A percentile compares a stretch with the other conserved stretches of the same genome.
Evolutionary conservation across 2,113 vertebrate species (phyloP).

Genomic region (Neolamprologus variostigma): DNA sequence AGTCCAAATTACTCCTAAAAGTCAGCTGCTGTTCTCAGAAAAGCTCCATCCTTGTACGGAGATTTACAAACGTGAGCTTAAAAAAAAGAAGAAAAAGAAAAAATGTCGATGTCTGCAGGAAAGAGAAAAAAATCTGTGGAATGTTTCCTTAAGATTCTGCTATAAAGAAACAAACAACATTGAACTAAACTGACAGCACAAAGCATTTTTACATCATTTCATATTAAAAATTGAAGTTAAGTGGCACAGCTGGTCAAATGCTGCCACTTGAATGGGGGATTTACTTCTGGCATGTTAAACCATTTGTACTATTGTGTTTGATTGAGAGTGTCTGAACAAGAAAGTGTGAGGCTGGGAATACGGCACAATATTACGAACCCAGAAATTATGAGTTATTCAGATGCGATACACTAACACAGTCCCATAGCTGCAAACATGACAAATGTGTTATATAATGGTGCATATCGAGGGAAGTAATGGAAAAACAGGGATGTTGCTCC

Average conservation of each 20-base stretch:
- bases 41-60: neutral
- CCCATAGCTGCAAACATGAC: neutral
- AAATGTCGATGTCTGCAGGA: fast-evolving
- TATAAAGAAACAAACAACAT: neutral
- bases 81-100: neutral
- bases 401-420: neutral
- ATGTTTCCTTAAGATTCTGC: neutral
- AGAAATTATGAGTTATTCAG: neutral
- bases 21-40: neutral
- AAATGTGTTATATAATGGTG: neutral
- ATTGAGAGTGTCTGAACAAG: neutral
- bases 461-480: neutral
- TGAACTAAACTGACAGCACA: neutral
- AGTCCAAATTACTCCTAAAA: neutral
- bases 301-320: neutral
- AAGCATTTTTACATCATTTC: neutral
- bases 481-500: neutral
- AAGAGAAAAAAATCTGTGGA: neutral
- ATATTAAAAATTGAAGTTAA: neutral
- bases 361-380: neutral
- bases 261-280: neutral
- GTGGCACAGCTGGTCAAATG: neutral
- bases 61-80: neutral
- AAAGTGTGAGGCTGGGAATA: neutral
- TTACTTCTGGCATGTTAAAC: neutral